Evolutionary conservation across 2,113 vertebrate species (phyloP), one percentile per base, ranked within the genome.

Genomic region (Triplophysa tibetana): DNA sequence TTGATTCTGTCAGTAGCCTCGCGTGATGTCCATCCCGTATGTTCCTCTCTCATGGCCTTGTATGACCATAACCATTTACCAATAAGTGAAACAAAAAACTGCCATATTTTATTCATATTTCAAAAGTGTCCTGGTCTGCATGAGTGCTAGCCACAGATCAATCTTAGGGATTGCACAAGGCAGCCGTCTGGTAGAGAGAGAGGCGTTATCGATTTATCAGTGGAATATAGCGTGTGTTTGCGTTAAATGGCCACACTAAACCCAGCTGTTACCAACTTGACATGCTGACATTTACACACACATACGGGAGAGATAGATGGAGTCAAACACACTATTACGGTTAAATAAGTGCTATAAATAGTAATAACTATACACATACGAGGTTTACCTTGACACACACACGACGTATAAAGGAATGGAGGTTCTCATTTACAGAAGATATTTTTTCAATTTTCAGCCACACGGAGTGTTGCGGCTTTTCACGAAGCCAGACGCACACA

Each of bases 21-120:
- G 60, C 23, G 26, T 65, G 43, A 26, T 50, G 65, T 76, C 60
- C 45, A 21, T 67, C 65, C 64, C 64, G 62, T 52, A 23, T 65
- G 64, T 65, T 24, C 50, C 13, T 83, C 10, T 83, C 14, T 26
- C 41, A 6, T 77, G 77, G 78, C 77, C 75, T 74, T 26, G 56
- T 23, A 70, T 77, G 65, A 70, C 78, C 66, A 23, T 85, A 79
- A 56, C 83, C 86, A 63, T 80, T 87, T 64, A 58, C 11, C 38
- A 64, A 73, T 26, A 80, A 13, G 8, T 54, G 83, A 90, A 90
- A 89, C 89, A 89, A 88, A 90, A 90, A 88, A 87, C 83, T 85
- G 83, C 85, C 89, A 90, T 92, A 89, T 93, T 93, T 93, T 92
- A 92, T 93, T 91, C 85, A 90, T 92, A 88, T 88, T 90, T 91